A percentile compares a stretch with the other conserved stretches of the same genome.
Conservation (phyloP, 2,797 vertebrate genomes). For the Amblyraja radiata region DNA sequence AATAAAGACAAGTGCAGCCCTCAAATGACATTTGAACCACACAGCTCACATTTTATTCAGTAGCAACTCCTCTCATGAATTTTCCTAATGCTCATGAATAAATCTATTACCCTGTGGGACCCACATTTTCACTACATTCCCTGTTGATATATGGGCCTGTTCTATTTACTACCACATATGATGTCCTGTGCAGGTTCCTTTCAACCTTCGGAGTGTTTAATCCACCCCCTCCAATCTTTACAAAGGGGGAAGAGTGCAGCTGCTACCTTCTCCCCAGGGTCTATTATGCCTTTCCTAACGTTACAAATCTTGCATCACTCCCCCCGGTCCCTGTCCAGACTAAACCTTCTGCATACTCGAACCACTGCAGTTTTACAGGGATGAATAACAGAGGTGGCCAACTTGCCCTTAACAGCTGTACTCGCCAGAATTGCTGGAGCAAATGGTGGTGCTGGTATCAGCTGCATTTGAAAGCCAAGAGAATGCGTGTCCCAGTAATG, state of each 20-base stretch:
- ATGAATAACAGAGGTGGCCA: neutral
- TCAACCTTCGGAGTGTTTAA: slow-evolving; percentile 3
- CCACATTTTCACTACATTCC: slow-evolving; percentile 11
- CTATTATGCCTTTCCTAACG: neutral
- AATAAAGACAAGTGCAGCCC: neutral
- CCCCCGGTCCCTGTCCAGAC: slow-evolving; percentile 14
- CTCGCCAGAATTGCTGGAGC: neutral
- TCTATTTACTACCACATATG: slow-evolving; percentile 29
- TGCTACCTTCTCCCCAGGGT: slow-evolving; percentile 13
- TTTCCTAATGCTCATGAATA: slow-evolving; percentile 33
- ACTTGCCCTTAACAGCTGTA: neutral
- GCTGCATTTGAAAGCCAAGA: slow-evolving; percentile 27
- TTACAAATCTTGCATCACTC: neutral
- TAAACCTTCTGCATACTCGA: neutral
- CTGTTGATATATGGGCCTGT: slow-evolving; percentile 5
- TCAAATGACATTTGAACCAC: neutral
- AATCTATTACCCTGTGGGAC: slow-evolving; percentile 8
- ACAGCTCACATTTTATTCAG: slow-evolving; percentile 19
- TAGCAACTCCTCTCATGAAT: slow-evolving; percentile 2
- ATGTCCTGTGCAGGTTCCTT: neutral
- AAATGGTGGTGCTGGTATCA: neutral
- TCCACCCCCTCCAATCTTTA: slow-evolving; percentile 11
- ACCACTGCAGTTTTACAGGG: neutral
- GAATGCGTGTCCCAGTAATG: neutral
- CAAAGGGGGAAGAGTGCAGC: neutral